Conservation (phyloP, 1,140 invertebrate species). For the Camponotus pennsylvanicus region DNA sequence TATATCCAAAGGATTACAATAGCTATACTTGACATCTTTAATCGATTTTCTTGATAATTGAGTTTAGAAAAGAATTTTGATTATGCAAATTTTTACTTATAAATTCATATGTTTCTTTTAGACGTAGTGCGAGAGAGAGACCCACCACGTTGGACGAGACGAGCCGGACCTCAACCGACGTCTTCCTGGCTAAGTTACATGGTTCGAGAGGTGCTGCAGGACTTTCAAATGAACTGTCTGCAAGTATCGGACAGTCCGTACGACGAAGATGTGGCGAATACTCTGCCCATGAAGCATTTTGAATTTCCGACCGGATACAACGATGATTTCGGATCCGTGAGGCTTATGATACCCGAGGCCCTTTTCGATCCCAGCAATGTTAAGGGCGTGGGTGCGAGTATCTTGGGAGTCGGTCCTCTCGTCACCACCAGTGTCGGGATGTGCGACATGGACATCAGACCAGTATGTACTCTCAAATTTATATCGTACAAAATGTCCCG, state of each 20-base stretch:
- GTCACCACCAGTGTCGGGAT: slow-evolving; percentile 96
- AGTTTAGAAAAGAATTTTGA: background rate
- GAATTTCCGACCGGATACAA: slow-evolving; percentile 98
- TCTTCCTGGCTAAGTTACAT: slow-evolving; percentile 96
- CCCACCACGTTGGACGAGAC: slow-evolving; percentile 92
- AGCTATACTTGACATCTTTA: no score
- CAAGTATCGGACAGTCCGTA: slow-evolving; percentile 95
- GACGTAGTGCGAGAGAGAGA: slow-evolving; percentile 95
- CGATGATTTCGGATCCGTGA: slow-evolving; percentile 95
- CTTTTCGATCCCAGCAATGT: slow-evolving; percentile 93
- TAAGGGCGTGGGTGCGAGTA: slow-evolving; percentile 86
- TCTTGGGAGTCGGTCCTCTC: slow-evolving; percentile 91
- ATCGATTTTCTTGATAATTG: background rate
- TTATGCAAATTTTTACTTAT: background rate
- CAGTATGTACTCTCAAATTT: slow-evolving; percentile 87
- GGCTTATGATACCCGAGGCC: slow-evolving; percentile 96
- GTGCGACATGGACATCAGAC: slow-evolving; percentile 97
- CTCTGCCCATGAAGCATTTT: slow-evolving; percentile 95
- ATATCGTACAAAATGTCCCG: slow-evolving; percentile 7
- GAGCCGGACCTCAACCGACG: slow-evolving; percentile 93
- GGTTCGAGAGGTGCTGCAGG: slow-evolving; percentile 93
- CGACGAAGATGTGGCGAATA: slow-evolving; percentile 93
- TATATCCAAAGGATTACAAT: no score
- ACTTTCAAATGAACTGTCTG: slow-evolving; percentile 93
- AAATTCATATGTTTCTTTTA: slow-evolving; percentile 48